These are phyloP conservation scores for Neocrepidodera transversa DNA, from an alignment of 2,888 invertebrate genomes.

Conservation along the genomic window DNA sequence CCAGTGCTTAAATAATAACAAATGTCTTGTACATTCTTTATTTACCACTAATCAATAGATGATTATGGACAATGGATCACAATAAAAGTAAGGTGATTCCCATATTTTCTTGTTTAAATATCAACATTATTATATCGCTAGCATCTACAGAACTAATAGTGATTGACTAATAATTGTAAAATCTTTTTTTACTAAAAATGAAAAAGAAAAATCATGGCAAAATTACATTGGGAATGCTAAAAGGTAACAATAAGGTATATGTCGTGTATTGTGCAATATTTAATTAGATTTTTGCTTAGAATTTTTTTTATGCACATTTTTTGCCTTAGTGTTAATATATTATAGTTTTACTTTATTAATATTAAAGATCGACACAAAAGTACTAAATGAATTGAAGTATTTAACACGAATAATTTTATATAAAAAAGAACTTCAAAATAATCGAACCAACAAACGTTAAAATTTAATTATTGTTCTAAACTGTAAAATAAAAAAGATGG, in stretches of 20 bases:
- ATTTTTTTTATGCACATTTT: constrained; percentile 29
- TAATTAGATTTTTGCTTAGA: constrained; percentile 22
- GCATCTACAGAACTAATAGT: constrained; percentile 28
- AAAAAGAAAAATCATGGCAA: constrained; percentile 54
- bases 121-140: constrained; percentile 21
- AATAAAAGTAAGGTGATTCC: constrained; percentile 36
- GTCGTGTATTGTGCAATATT: constrained; percentile 42
- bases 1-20: constrained; percentile 13
- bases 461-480: too few species aligned
- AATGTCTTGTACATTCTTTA: constrained; percentile 8
- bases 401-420: too few species aligned
- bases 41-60: constrained; percentile 28
- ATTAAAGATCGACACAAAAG: too few species aligned
- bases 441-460: too few species aligned
- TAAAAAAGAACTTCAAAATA: too few species aligned
- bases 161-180: constrained; percentile 15
- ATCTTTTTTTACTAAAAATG: constrained; percentile 36
- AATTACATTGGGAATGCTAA: constrained; percentile 59
- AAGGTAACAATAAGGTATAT: constrained; percentile 57
- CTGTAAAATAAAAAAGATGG: too few species aligned
- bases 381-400: too few species aligned
- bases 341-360: too few species aligned
- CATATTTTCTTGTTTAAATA: constrained; percentile 7
- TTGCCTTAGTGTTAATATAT: too few species aligned
- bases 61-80: constrained; percentile 36